Evolutionary conservation across 2,113 vertebrate genomes (phyloP).

Genomic region (Felis chaus): DNA sequence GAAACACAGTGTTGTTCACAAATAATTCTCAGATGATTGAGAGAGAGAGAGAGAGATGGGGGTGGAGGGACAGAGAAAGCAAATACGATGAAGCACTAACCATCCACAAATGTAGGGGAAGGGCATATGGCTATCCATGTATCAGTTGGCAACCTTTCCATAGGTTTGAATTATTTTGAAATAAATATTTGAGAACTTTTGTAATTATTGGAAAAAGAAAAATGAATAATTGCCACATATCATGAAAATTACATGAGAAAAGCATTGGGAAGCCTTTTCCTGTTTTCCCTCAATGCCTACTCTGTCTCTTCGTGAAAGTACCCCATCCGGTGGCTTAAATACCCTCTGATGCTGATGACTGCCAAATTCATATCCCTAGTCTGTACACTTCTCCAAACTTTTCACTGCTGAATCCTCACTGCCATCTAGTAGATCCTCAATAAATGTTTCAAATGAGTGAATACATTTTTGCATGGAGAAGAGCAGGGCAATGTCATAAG

Average conservation of each 20-base stretch:
- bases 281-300: background rate
- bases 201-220: background rate
- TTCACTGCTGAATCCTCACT: background rate
- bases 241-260: background rate
- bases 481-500: background rate
- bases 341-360: background rate
- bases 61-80: background rate
- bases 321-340: background rate
- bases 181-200: background rate
- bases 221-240: background rate
- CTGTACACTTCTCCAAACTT: background rate
- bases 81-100: background rate
- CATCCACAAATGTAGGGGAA: background rate
- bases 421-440: background rate
- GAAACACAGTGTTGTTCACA: background rate
- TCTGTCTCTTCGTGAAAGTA: background rate
- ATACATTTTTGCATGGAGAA: background rate
- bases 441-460: background rate
- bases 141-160: background rate
- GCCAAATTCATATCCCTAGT: background rate
- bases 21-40: background rate
- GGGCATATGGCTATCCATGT: background rate
- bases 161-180: constrained; percentile 11
- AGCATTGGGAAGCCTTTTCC: background rate
- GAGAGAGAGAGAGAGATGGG: background rate